These are phyloP conservation scores for Porites lobata DNA, from an alignment of 92 coral and sea anemone species.

Conservation along the genomic window DNA sequence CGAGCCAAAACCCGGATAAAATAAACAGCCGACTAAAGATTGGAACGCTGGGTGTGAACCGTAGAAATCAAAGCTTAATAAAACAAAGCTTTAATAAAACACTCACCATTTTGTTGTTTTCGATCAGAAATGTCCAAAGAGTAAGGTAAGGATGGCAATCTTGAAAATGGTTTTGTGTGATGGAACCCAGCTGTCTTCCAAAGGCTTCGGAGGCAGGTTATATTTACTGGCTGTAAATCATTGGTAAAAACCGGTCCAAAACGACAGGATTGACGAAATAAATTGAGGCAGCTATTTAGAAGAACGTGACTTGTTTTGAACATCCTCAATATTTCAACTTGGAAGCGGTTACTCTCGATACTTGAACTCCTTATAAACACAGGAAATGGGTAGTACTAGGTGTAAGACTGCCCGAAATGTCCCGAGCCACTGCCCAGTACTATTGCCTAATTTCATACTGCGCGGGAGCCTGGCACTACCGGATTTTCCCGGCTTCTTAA, in stretches of 20 bases:
- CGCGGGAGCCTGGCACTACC: too few relatives aligned
- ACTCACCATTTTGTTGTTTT: conserved; percentile 37
- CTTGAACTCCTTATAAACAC: neutral
- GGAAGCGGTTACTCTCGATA: neutral
- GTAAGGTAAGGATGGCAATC: neutral
- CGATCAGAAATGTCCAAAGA: neutral
- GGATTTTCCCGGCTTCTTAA: too few relatives aligned
- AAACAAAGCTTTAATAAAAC: neutral
- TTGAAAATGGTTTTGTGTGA: neutral
- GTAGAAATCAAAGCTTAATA: neutral
- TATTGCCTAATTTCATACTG: too few relatives aligned
- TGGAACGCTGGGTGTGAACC: too few relatives aligned
- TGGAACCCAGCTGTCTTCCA: neutral
- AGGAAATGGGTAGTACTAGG: too few relatives aligned
- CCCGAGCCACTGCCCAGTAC: too few relatives aligned
- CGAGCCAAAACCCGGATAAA: too few relatives aligned
- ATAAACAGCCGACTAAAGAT: too few relatives aligned
- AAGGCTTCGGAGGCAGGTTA: conserved; percentile 10
- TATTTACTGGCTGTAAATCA: neutral
- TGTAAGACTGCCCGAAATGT: too few relatives aligned
- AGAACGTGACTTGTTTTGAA: conserved; percentile 17
- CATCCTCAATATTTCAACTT: neutral
- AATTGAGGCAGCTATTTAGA: conserved; percentile 6
- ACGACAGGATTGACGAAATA: conserved; percentile 9
- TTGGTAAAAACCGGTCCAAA: neutral